A percentile compares a stretch with the other conserved stretches of the same genome.
phyloP scores from a whole-genome alignment of 2,113 vertebrate species.

The Phylloscopus trochiloides region DNA sequence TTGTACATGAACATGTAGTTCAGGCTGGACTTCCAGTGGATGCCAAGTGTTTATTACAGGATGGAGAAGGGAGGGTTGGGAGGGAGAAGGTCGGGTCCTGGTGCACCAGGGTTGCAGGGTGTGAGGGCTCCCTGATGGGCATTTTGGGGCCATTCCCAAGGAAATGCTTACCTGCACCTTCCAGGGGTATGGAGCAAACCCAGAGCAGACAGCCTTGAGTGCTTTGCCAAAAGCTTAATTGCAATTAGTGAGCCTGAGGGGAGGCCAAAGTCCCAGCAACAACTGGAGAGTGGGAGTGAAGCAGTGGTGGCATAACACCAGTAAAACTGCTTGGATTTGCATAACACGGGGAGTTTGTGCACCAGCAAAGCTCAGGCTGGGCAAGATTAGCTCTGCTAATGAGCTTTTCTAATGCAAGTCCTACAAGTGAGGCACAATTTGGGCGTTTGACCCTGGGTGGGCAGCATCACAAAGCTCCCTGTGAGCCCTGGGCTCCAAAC shows the following conservation, averaged over 20 bases:
- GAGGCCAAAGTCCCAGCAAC: background rate
- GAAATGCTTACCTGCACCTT: background rate
- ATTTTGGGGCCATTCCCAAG: background rate
- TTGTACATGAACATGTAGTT: background rate
- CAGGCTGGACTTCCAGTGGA: background rate
- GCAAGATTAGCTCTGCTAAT: background rate
- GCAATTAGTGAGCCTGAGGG: background rate
- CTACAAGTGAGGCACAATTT: background rate
- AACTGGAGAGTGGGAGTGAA: background rate
- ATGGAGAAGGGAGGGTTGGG: rapidly evolving
- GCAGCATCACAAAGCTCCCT: background rate
- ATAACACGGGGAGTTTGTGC: background rate
- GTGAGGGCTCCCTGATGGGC: background rate
- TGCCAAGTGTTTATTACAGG: background rate
- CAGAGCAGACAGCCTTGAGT: background rate
- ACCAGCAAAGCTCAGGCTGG: background rate
- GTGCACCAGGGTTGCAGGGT: background rate
- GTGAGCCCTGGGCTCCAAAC: background rate
- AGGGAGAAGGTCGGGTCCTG: background rate
- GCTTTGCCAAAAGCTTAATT: background rate
- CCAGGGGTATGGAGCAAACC: background rate
- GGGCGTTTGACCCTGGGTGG: rapidly evolving
- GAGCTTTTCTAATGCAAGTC: background rate
- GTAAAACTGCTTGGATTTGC: background rate
- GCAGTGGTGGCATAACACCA: background rate